Evolutionary conservation across 2,888 invertebrate genomes (phyloP), one percentile per base, ranked within the genome.

Genomic region (Polia nebulosa): DNA sequence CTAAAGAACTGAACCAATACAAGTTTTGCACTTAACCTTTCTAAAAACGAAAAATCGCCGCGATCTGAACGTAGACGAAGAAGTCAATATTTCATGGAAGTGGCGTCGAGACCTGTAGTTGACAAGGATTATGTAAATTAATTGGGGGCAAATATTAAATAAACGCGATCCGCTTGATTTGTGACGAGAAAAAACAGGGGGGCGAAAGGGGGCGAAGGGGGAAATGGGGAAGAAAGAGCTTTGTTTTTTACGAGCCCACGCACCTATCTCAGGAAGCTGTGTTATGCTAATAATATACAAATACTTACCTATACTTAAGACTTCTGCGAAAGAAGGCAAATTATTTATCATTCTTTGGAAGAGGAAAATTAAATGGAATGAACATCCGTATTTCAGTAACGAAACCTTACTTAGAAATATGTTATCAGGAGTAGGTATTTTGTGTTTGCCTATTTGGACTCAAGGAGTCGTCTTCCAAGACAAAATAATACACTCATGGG

Each of bases 81-180:
- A 65, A 79, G 61, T 78, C 36, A 58, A 82, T 83, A 83, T 82
- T 82, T 75, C 64, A 70, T 61, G 56, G 49, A 72, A 83, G 80
- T 82, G 79, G 69, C 80, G 76, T 70, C 74, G 74, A 78, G 86
- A 87, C 86, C 90, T 91, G 91, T 85, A 81, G 76, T 84, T 91
- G 91, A 91, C 91, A 90, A 89, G 89, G 89, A 89, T 91, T 91
- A 91, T 91, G 91, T 85, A 91, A 90, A 91, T 91, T 89, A 89
- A 90, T 91, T 87, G 90, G 86, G 88, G 88, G 84, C 84, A 89
- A 89, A 87, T 85, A 88, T 86, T 84, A 88, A 90, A 90, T 87
- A 89, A 89, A 82, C 85, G 85, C 85, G 88, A 85, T 87, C 83
- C 85, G 86, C 87, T 87, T 88, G 90, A 90, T 89, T 88, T 87